A percentile compares a stretch with the other conserved stretches of the same genome.
Conservation (phyloP, 2,797 vertebrate species). For the Trachops cirrhosus region DNA sequence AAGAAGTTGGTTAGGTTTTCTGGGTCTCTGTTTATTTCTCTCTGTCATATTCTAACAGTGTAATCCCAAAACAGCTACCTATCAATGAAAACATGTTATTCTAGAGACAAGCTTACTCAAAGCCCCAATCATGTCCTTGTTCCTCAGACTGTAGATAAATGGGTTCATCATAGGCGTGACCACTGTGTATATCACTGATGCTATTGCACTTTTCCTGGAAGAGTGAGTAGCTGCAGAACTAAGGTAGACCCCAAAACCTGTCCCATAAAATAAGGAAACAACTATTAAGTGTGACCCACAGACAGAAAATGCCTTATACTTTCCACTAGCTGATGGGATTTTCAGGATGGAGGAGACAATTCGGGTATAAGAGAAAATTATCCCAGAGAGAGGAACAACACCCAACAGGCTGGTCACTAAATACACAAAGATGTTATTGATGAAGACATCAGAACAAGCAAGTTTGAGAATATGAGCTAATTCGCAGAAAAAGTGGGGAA, state of each 20-base stretch:
- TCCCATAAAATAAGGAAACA: constrained; percentile 28
- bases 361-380: neutral
- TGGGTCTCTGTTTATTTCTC: neutral
- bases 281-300: constrained; percentile 30
- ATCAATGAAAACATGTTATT: neutral
- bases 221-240: neutral
- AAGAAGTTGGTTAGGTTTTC: neutral
- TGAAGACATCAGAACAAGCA: neutral
- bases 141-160: constrained; percentile 60
- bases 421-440: constrained; percentile 2
- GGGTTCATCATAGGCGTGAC: constrained; percentile 50
- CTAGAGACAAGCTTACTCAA: neutral
- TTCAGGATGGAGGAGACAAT: constrained; percentile 36
- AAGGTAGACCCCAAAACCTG: constrained; percentile 35
- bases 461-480: constrained; percentile 1
- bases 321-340: neutral
- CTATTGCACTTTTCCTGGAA: neutral
- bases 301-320: constrained; percentile 24
- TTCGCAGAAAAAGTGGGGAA: constrained; percentile 47
- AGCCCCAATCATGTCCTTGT: constrained; percentile 15
- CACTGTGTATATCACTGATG: constrained; percentile 47
- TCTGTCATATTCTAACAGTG: neutral
- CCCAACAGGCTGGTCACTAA: neutral
- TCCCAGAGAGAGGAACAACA: neutral
- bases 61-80: neutral